Evolutionary conservation across 2,888 invertebrate genomes (phyloP).

Genomic region (Rhamphomyia laevipes): DNA sequence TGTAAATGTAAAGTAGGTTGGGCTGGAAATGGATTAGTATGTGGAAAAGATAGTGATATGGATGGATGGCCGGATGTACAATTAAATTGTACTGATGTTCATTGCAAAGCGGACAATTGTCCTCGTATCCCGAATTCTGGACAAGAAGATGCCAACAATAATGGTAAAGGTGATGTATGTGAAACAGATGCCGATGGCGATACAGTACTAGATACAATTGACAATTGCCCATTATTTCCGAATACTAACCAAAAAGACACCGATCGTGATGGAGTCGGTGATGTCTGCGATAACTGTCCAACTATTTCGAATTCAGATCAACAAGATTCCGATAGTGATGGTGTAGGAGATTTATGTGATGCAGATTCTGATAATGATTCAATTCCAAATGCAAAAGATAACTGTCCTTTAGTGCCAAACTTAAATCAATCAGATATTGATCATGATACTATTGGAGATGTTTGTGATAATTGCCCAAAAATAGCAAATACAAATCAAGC

Average conservation of each 20-base stretch:
- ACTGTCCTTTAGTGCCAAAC: slow-evolving; percentile 57
- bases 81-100: slow-evolving; percentile 55
- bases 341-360: slow-evolving; percentile 68
- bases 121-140: slow-evolving; percentile 78
- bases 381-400: slow-evolving; percentile 53
- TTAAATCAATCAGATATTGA: slow-evolving; percentile 67
- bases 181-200: slow-evolving; percentile 91
- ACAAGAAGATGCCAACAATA: slow-evolving; percentile 82
- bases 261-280: slow-evolving; percentile 69
- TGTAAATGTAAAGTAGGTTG: slow-evolving; percentile 72
- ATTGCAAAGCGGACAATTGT: slow-evolving; percentile 80
- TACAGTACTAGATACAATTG: slow-evolving; percentile 35
- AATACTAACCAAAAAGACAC: slow-evolving; percentile 67
- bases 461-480: slow-evolving; percentile 71
- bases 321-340: slow-evolving; percentile 28
- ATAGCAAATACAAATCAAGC: slow-evolving; percentile 59
- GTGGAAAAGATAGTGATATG: slow-evolving; percentile 74
- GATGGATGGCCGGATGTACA: slow-evolving; percentile 82
- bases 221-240: slow-evolving; percentile 56
- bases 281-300: slow-evolving; percentile 78
- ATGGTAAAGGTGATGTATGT: slow-evolving; percentile 78
- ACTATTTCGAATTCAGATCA: slow-evolving; percentile 51
- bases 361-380: slow-evolving; percentile 79
- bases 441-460: slow-evolving; percentile 68
- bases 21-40: slow-evolving; percentile 80